Conservation (phyloP, 1,140 invertebrate genomes). For the Atta texana region DNA sequence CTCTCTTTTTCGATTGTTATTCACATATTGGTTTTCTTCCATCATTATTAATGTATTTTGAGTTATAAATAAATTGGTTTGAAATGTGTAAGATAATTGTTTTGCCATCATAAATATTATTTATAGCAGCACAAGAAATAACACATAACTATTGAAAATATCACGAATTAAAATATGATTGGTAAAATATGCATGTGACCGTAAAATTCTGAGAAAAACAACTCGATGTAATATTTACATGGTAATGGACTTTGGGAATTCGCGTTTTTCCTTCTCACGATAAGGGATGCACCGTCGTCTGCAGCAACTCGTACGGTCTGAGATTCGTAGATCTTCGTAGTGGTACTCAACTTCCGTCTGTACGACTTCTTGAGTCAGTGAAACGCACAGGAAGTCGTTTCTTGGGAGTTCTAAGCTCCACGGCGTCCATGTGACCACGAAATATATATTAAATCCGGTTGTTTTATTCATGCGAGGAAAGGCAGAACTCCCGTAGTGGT, state of each 20-base stretch:
- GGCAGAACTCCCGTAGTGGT: not conserved
- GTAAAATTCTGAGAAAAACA: constrained; percentile 34
- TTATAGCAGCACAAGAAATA: not conserved
- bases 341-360: constrained; percentile 42
- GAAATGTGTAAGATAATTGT: not conserved
- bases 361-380: constrained; percentile 11
- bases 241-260: constrained; percentile 58
- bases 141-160: not conserved
- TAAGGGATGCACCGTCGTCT: constrained; percentile 59
- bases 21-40: too few relatives aligned
- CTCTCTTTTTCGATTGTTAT: too few relatives aligned
- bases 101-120: constrained; percentile 7
- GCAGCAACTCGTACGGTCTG: constrained; percentile 47
- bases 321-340: constrained; percentile 59
- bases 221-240: constrained; percentile 61
- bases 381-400: constrained; percentile 56
- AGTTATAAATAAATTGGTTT: not conserved
- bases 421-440: constrained; percentile 26
- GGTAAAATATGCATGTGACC: constrained; percentile 21
- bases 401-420: constrained; percentile 36
- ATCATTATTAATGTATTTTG: too few relatives aligned
- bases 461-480: constrained; percentile 63
- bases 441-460: constrained; percentile 63
- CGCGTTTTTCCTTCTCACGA: constrained; percentile 50
- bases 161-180: constrained; percentile 46